Base-by-base conservation (phyloP, 2,113 vertebrate species). In the Cervus canadensis region DNA sequence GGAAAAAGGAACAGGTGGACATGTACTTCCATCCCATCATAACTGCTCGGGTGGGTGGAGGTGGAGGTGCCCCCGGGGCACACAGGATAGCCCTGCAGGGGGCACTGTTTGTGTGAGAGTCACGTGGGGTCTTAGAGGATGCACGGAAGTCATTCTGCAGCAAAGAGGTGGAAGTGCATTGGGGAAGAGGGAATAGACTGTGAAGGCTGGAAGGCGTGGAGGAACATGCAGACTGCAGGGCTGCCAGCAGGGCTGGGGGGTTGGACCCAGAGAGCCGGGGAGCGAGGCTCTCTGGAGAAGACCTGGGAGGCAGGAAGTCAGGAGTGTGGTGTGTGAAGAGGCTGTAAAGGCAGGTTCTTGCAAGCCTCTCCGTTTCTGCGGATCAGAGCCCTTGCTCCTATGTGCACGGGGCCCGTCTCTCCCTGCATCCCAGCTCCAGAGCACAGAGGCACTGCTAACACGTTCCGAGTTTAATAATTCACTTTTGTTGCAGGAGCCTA, bases 301-400 rank as follows among this genome's bases (percentile, higher is more conserved):
- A 11, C 26, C 19, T 14, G 6, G 11, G 76, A 45, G 94, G 71
- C 25, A 5, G 56, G 64, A 11, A 62, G 19, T 28, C 17, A 7
- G 82, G 50, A 30, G 25, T 12, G n/a, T 33, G 48, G 87, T 62
- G n/a, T 28, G 45, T 2, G 56, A 9, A 13, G 83, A 19, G 74
- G 40, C 15, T 14, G 78, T 25, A 0, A 7, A 10, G 33, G 43
- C 87, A 11, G 1, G 16, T 7, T 59, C n/a, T 28, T 59, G 40
- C 30, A 7, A 56, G 64, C 0, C 2, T 8, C 1, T 40, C 43
- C 5, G 0, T 4, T 19, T 71, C 33, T 0, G 1, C 15, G 0
- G 21, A 26, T 28, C 78, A 12, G 79, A 62, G 14, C 50, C 33
- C 85, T 57, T 12, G 64, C 28, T 36, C 60, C 83, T 23, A 0